Evolutionary conservation across 2,888 invertebrate species (phyloP).

Genomic region (Nasonia oneida): DNA sequence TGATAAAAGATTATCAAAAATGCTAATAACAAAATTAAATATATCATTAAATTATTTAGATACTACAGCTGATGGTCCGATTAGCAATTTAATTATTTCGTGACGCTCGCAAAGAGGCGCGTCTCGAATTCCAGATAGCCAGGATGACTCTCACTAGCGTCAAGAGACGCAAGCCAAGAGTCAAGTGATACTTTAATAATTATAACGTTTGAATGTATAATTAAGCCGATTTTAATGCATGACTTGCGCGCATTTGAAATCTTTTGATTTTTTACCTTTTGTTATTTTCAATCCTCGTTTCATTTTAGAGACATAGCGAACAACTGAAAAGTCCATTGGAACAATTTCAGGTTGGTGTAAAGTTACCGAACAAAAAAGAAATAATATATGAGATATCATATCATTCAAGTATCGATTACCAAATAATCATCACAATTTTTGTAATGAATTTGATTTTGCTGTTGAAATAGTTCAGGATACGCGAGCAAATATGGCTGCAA

Average conservation of each 20-base stretch:
- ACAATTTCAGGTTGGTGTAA: no score
- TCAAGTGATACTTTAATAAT: conserved; percentile 45
- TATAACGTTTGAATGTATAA: conserved; percentile 37
- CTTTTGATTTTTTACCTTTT: neutral
- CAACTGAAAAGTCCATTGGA: no score
- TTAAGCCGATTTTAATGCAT: conserved; percentile 14
- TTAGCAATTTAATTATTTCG: conserved; percentile 48
- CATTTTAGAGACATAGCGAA: neutral
- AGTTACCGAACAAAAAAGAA: no score
- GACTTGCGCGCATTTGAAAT: neutral
- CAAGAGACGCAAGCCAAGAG: conserved; percentile 8
- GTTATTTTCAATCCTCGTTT: no score
- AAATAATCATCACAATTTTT: no score
- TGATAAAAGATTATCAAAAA: neutral
- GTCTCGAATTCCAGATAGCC: conserved; percentile 42
- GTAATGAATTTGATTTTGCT: no score
- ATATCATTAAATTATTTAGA: neutral
- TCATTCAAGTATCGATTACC: no score
- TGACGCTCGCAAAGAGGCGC: conserved; percentile 28
- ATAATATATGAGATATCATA: no score
- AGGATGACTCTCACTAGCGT: neutral
- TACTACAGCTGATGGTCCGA: conserved; percentile 26
- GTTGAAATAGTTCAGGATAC: neutral
- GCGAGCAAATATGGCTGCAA: neutral
- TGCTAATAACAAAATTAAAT: neutral